Evolutionary conservation across 2,888 invertebrate species (phyloP), one percentile per base, ranked within the genome.

Genomic region (Salpingus planirostris): DNA sequence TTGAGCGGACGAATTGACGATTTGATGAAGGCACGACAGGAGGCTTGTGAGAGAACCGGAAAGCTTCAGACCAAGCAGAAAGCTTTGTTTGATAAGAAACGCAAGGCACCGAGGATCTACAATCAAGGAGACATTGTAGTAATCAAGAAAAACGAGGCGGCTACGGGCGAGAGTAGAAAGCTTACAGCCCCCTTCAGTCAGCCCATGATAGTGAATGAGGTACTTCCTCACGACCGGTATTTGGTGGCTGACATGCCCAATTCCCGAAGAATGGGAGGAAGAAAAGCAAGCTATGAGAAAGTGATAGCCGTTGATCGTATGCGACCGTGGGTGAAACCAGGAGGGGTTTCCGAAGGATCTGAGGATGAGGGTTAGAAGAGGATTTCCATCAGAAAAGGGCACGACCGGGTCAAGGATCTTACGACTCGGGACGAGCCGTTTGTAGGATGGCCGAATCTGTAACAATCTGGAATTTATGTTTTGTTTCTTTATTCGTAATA

Each of bases 291-390:
- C 8, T 36, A 37, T 15, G 15, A 24, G 2, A 27, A 25, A 10
- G 29, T 36, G 5, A 21, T 37, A 5, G 37, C 37, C 3, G 29
- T 37, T 2, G 35, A 38, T 22, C 11, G 24, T n/a, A 28, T 30
- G 6, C n/a, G 30, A 11, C 31, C 29, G 5, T 24, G 18, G 5
- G 5, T 5, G 5, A 5, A 5, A 18, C 18, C 18, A 18, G 18
- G 18, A 18, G 18, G 18, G 5, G 5, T 18, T 5, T 18, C 18
- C 5, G 18, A 18, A 6, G 18, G 5, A 18, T 18, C 18, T 8
- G 18, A 18, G n/a, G n/a, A n/a, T n/a, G n/a, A n/a, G n/a, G n/a
- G n/a, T n/a, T n/a, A n/a, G n/a, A n/a, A n/a, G n/a, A n/a, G n/a
- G n/a, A n/a, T n/a, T n/a, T n/a, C n/a, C n/a, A n/a, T n/a, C n/a